Conservation (phyloP, 2,888 invertebrate species). For the Euproctis similis region DNA sequence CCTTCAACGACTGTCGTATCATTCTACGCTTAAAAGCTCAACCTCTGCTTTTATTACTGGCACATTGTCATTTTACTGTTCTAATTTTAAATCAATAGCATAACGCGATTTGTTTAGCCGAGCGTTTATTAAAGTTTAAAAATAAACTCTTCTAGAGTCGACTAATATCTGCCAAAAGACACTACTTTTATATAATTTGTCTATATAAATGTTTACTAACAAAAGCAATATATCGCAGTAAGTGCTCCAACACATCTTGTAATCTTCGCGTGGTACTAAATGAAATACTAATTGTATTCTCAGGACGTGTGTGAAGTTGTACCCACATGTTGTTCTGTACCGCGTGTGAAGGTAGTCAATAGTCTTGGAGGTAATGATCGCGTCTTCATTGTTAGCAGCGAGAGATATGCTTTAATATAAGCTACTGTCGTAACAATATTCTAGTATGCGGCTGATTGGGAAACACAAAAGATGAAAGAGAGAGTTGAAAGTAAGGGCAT, state of each 20-base stretch:
- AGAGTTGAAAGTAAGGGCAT: too few relatives aligned
- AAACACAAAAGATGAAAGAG: too few relatives aligned
- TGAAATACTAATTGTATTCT: conserved; percentile 45
- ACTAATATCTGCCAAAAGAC: too few relatives aligned
- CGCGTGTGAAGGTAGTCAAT: conserved; percentile 25
- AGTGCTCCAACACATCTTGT: conserved; percentile 34
- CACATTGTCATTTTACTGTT: conserved; percentile 30
- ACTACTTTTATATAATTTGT: too few relatives aligned
- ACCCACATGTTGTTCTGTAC: conserved; percentile 20
- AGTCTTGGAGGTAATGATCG: conserved; percentile 26
- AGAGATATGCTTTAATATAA: too few relatives aligned
- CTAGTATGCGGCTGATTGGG: too few relatives aligned
- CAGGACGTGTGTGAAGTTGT: conserved; percentile 29
- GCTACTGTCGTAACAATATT: too few relatives aligned
- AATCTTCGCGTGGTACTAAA: conserved; percentile 34
- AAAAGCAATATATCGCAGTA: conserved; percentile 32
- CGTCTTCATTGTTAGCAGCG: conserved; percentile 19
- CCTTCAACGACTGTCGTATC: conserved; percentile 35
- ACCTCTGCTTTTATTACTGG: conserved; percentile 37
- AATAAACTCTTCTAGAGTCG: too few relatives aligned
- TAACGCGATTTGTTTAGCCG: too few relatives aligned
- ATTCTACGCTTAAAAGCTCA: conserved; percentile 36
- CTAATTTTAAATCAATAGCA: too few relatives aligned
- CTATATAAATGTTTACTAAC: conserved; percentile 28
- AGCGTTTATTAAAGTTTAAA: too few relatives aligned